Evolutionary conservation across 2,888 invertebrate genomes (phyloP).

Genomic region (Lithophane leautieri): DNA sequence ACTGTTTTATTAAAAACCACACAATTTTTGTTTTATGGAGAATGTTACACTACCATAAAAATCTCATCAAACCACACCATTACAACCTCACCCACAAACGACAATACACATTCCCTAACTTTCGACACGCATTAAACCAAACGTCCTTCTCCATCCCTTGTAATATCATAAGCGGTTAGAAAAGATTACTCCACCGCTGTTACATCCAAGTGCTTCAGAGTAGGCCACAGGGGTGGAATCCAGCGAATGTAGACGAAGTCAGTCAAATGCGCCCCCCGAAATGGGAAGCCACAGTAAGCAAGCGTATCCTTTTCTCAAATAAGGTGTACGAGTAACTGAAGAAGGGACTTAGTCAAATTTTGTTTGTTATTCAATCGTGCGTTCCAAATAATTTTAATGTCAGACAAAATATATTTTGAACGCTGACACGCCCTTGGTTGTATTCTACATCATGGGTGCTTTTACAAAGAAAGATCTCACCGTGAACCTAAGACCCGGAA

Average conservation of each 20-base stretch:
- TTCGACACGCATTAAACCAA: conserved; percentile 54
- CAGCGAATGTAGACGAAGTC: conserved; percentile 43
- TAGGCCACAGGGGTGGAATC: conserved; percentile 60
- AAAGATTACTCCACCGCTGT: conserved; percentile 61
- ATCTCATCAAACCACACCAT: background rate
- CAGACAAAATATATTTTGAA: too few species aligned
- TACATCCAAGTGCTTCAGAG: conserved; percentile 49
- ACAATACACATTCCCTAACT: conserved; percentile 41
- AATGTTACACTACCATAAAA: conserved; percentile 3
- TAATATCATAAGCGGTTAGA: conserved; percentile 65
- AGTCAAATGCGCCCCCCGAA: conserved; percentile 39
- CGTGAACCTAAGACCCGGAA: background rate
- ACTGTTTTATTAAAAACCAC: background rate
- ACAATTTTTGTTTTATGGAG: too few species aligned
- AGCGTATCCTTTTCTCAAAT: conserved; percentile 15
- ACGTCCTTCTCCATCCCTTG: conserved; percentile 43
- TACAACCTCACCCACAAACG: background rate
- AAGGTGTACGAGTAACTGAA: conserved; percentile 18
- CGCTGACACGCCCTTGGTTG: background rate
- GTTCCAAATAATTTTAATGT: background rate
- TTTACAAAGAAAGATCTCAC: background rate
- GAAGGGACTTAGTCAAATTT: conserved; percentile 26
- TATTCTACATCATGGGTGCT: background rate
- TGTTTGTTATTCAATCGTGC: background rate
- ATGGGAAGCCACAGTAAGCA: conserved; percentile 29